Conservation (phyloP, 1,140 invertebrate species). For the Pachypeltis micranthus region DNA sequence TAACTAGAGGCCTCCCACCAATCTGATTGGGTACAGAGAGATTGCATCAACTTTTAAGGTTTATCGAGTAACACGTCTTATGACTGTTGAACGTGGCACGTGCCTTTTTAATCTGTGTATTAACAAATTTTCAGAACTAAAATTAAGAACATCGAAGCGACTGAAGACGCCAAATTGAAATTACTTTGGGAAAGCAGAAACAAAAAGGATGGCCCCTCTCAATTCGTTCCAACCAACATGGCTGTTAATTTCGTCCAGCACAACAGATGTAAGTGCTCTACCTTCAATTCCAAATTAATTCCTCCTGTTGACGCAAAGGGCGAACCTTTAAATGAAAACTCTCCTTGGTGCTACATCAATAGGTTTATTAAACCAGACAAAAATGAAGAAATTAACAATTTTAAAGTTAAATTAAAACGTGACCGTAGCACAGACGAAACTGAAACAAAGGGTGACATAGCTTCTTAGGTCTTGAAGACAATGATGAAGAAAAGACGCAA, state of each 20-base stretch:
- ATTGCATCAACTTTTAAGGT: no score
- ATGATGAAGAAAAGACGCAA: no score
- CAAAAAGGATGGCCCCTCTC: constrained; percentile 87
- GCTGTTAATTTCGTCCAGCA: constrained; percentile 96
- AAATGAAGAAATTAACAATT: no score
- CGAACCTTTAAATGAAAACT: neutral
- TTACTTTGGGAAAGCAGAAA: constrained; percentile 75
- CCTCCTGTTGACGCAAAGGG: neutral
- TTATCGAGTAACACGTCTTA: no score
- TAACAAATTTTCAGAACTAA: constrained; percentile 68
- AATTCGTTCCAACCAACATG: constrained; percentile 95
- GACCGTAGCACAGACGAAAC: neutral
- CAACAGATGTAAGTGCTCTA: constrained; percentile 61
- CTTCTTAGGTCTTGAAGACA: no score
- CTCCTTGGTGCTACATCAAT: neutral
- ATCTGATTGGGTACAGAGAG: no score
- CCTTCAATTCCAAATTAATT: neutral
- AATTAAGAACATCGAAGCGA: constrained; percentile 95
- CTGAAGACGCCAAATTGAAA: constrained; percentile 91
- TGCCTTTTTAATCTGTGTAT: no score
- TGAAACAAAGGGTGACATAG: neutral
- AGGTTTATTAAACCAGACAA: neutral
- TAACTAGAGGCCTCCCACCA: no score
- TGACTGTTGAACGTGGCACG: no score
- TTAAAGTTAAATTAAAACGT: neutral